Evolutionary conservation across 2,888 invertebrate species (phyloP).

Genomic region (Julus scandinavius): DNA sequence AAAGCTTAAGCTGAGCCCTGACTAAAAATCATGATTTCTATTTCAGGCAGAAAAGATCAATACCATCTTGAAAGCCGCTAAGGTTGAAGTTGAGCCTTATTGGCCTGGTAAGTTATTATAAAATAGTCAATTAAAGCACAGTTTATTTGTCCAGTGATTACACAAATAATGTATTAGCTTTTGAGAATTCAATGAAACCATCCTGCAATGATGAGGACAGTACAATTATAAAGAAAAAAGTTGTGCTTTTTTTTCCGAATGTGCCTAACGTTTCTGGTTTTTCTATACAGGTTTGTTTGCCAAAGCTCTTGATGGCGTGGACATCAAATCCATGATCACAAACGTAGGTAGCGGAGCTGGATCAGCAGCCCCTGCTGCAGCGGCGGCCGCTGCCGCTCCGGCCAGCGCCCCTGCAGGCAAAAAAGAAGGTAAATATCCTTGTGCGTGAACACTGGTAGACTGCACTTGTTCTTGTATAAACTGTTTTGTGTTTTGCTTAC

Average conservation of each 20-base stretch:
- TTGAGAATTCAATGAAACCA: not conserved
- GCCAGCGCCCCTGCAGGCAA: slow-evolving; percentile 63
- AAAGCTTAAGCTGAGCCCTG: too few relatives aligned
- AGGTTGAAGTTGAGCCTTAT: slow-evolving; percentile 96
- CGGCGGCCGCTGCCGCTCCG: slow-evolving; percentile 68
- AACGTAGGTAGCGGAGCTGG: slow-evolving; percentile 93
- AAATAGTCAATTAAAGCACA: not conserved
- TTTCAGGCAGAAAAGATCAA: slow-evolving; percentile 94
- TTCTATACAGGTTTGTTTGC: slow-evolving; percentile 78
- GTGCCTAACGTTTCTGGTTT: slow-evolving; percentile 49
- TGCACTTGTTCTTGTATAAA: not conserved
- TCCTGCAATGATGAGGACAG: slow-evolving; percentile 54
- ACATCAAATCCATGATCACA: slow-evolving; percentile 91
- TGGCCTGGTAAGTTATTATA: slow-evolving; percentile 82
- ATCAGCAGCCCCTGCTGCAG: slow-evolving; percentile 76
- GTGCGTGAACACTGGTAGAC: not conserved
- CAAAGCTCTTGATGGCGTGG: slow-evolving; percentile 93
- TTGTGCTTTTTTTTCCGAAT: not conserved
- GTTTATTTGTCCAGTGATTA: slow-evolving; percentile 1
- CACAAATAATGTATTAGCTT: slow-evolving; percentile 46
- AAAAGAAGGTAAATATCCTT: slow-evolving; percentile 56
- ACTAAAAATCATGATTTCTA: slow-evolving; percentile 14
- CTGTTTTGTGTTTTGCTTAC: not conserved
- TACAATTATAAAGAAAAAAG: not conserved
- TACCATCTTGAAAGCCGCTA: slow-evolving; percentile 96